Percentiles rank a stretch among this genome's conserved stretches.
phyloP scores from a whole-genome alignment of 64 coral and sea anemone genomes.

The Porites lutea region DNA sequence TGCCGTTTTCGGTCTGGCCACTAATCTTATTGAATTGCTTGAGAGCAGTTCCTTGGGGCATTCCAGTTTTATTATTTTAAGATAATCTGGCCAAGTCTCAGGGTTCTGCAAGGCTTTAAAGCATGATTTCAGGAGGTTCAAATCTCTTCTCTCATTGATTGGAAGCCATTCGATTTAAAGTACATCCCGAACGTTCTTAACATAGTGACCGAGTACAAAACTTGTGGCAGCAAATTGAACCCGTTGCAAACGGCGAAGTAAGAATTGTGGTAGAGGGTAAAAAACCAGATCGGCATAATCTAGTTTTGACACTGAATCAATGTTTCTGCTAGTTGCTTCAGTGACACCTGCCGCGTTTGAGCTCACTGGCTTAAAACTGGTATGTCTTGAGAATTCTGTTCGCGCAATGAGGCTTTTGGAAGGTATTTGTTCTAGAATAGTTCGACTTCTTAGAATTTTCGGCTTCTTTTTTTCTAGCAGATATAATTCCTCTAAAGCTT shows the following conservation, averaged over 20 bases:
- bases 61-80: slow-evolving; percentile 47
- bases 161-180: background rate
- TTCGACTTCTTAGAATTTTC: no score
- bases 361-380: no score
- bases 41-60: slow-evolving; percentile 29
- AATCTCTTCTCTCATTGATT: no score
- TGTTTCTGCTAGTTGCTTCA: no score
- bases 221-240: slow-evolving; percentile 68
- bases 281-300: slow-evolving; percentile 52
- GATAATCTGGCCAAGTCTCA: slow-evolving; percentile 36
- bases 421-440: no score
- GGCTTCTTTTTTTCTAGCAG: no score
- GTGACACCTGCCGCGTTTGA: no score
- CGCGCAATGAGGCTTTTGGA: no score
- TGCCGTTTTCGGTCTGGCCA: background rate
- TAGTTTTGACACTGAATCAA: slow-evolving; percentile 13
- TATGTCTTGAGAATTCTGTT: no score
- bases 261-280: slow-evolving; percentile 47
- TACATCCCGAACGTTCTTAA: slow-evolving; percentile 23
- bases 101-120: slow-evolving; percentile 35
- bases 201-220: slow-evolving; percentile 56
- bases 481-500: no score
- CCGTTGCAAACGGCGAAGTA: slow-evolving; percentile 71
- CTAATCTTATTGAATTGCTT: slow-evolving; percentile 46
- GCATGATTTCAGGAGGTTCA: slow-evolving; percentile 11